Conservation (phyloP, 2,888 invertebrate species). For the Nesidiocoris tenuis region DNA sequence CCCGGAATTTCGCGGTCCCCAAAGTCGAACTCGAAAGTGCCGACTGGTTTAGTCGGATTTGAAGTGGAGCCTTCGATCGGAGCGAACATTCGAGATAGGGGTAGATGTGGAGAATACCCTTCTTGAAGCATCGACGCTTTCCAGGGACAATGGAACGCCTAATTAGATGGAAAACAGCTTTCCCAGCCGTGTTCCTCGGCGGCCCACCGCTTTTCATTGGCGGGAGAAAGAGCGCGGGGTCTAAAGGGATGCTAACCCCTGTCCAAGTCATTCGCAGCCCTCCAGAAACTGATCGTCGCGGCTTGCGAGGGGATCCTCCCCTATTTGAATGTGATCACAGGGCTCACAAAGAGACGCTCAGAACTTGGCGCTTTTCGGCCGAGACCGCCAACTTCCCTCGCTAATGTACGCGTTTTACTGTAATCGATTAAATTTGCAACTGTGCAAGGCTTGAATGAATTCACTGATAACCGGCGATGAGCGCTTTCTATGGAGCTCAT, state of each 20-base stretch:
- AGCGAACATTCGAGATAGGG: neutral
- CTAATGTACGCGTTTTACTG: too few species aligned
- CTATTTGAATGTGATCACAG: neutral
- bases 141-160: neutral
- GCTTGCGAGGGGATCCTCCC: too few species aligned
- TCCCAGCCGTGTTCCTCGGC: neutral
- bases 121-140: neutral
- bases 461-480: too few species aligned
- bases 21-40: neutral
- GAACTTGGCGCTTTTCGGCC: too few species aligned
- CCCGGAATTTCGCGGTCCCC: neutral
- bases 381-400: too few species aligned
- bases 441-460: too few species aligned
- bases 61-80: neutral
- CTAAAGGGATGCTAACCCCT: neutral
- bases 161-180: neutral
- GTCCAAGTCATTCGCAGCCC: neutral
- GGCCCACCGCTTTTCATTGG: neutral
- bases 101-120: neutral
- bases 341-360: too few species aligned
- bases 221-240: neutral
- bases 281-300: neutral
- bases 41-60: neutral
- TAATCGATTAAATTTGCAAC: too few species aligned
- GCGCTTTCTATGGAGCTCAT: too few species aligned